phyloP scores from a whole-genome alignment of 2,113 vertebrate species.

The Uria aalge region DNA sequence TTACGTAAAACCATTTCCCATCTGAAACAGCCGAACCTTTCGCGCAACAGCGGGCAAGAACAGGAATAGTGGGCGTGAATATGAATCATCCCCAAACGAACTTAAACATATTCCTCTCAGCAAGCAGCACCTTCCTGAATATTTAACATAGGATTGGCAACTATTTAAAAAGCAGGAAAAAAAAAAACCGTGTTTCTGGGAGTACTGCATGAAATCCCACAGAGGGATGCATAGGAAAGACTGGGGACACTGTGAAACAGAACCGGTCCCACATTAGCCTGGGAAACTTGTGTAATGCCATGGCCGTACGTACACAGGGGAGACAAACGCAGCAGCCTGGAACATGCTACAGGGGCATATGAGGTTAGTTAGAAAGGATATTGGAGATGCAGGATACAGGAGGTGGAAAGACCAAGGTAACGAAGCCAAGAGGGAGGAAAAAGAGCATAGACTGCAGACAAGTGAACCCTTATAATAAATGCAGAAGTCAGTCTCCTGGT shows the following conservation, averaged over 20 bases:
- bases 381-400: not conserved
- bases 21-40: not conserved
- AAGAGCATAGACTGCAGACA: not conserved
- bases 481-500: not conserved
- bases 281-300: not conserved
- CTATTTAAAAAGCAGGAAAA: not conserved
- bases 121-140: not conserved
- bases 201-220: not conserved
- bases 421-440: not conserved
- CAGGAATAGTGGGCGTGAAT: not conserved
- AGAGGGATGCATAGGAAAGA: not conserved
- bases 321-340: not conserved
- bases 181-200: not conserved
- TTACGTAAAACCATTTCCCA: not conserved
- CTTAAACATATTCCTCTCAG: not conserved
- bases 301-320: not conserved
- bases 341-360: fast-evolving
- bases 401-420: not conserved
- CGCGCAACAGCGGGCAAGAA: not conserved
- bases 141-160: not conserved
- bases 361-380: not conserved
- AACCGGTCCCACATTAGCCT: fast-evolving
- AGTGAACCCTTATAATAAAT: not conserved
- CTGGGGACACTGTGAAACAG: not conserved
- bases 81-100: not conserved